Evolutionary conservation across 2,888 invertebrate species (phyloP).

Genomic region (Phrixothrix hirtus): DNA sequence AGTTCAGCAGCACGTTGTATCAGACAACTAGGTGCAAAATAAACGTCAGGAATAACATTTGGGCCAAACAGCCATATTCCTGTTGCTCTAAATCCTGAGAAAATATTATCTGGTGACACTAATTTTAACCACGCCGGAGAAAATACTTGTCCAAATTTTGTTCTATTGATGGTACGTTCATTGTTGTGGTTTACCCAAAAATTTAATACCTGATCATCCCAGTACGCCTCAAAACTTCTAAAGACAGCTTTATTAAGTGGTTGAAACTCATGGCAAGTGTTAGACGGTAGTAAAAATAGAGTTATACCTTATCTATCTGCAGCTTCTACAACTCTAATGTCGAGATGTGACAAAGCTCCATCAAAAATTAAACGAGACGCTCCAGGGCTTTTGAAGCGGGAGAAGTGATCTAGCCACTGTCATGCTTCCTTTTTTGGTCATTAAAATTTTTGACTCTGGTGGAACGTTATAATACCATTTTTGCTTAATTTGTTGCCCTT

Average conservation of each 20-base stretch:
- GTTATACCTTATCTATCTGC: constrained; percentile 40
- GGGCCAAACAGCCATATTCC: no score
- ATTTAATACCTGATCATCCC: constrained; percentile 46
- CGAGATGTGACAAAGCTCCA: constrained; percentile 42
- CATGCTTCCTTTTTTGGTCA: no score
- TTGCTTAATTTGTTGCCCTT: constrained; percentile 26
- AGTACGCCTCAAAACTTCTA: constrained; percentile 43
- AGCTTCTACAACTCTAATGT: constrained; percentile 40
- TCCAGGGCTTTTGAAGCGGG: constrained; percentile 34
- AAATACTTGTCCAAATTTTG: no score
- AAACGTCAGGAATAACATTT: no score
- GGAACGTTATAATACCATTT: constrained; percentile 13
- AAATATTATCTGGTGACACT: no score
- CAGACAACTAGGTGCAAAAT: no score
- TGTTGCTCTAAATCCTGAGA: no score
- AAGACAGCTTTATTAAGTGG: constrained; percentile 46
- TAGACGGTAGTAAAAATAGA: constrained; percentile 46
- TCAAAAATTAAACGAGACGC: constrained; percentile 42
- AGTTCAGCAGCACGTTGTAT: no score
- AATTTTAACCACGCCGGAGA: no score
- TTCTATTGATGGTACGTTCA: no score
- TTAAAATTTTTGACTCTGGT: background rate
- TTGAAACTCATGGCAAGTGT: constrained; percentile 48
- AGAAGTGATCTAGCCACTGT: constrained; percentile 9
- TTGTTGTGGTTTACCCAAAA: constrained; percentile 40